Base-by-base conservation (phyloP, 2,113 vertebrate genomes). In the Egretta garzetta region DNA sequence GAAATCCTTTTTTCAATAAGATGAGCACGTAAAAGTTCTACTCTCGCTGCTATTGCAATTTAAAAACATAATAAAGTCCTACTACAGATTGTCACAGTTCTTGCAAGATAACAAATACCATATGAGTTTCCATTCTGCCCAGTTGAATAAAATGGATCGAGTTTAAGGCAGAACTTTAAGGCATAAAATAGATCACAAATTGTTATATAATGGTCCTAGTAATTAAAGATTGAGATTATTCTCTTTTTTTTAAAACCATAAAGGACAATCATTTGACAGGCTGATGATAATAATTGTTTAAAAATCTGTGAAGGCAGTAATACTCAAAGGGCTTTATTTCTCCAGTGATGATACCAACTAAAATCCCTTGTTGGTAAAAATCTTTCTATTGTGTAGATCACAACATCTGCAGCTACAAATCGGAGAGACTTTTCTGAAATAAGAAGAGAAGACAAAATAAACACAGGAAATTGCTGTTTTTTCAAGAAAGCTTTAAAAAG, bases 391-490 rank as follows among this genome's bases (percentile, higher is more conserved):
- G 0, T 60, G 62, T 73, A 82, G 81, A 56, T 76, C n/a, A 19
- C 88, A 79, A 17, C 90, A 79, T 96, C 77, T 96, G 70, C 90
- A 90, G 77, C 93, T 72, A 94, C 82, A 95, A 93, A 96, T 94
- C 80, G 86, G 92, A 90, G 64, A 58, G 49, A 73, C 58, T 93
- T 97, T 75, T 72, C 90, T 95, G 88, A 93, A 92, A 88, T 80
- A 87, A 76, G 90, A 93, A 95, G 60, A 90, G 82, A 95, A 97
- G 93, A 93, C 86, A 97, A 98, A 98, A 98, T 96, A 93, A 98
- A 97, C 96, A 96, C 96, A 97, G 98, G 98, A 98, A 98, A 98
- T 97, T 96, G 82, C 94, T 98, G 97, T 96, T 98, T 98, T 98
- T 88, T 86, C 88, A 98, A 90, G 91, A 91, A 86, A 94, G 90